Conservation (phyloP, 1,140 invertebrate genomes). For the Drosophila arawakana region DNA sequence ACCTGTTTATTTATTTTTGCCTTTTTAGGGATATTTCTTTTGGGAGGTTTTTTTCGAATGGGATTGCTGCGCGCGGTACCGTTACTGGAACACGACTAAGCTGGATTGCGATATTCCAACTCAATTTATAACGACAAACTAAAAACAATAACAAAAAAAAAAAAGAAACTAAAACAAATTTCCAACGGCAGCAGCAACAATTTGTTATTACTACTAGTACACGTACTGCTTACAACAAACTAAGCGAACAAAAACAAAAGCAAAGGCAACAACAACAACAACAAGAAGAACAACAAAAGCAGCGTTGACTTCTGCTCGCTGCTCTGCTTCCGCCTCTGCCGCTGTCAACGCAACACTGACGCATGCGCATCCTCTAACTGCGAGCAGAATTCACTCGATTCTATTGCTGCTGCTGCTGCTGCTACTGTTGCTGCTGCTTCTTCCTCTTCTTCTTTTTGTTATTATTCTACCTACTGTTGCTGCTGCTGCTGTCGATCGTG, state of each 20-base stretch:
- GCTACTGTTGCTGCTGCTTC: not conserved
- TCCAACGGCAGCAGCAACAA: slow-evolving; percentile 32
- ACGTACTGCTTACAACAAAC: slow-evolving; percentile 69
- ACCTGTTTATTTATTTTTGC: not conserved
- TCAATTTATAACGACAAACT: slow-evolving; percentile 83
- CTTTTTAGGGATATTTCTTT: slow-evolving; percentile 15
- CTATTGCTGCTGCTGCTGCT: slow-evolving; percentile 1
- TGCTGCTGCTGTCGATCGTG: slow-evolving; percentile 40
- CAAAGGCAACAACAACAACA: slow-evolving; percentile 15
- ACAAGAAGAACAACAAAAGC: slow-evolving; percentile 28
- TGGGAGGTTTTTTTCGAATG: slow-evolving; percentile 2
- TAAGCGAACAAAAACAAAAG: slow-evolving; percentile 35
- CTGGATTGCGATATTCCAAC: slow-evolving; percentile 74
- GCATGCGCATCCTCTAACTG: slow-evolving; percentile 9
- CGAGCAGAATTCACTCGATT: not conserved
- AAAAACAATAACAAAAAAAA: slow-evolving; percentile 40
- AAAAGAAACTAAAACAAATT: too few relatives aligned
- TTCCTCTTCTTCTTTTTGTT: not conserved
- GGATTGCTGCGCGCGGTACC: slow-evolving; percentile 71
- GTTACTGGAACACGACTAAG: slow-evolving; percentile 84
- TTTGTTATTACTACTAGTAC: slow-evolving; percentile 51
- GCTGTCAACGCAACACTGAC: slow-evolving; percentile 6
- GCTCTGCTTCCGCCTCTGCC: slow-evolving; percentile 4
- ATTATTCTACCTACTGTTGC: not conserved
- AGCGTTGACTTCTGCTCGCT: slow-evolving; percentile 21